These are phyloP conservation scores for Agriopis leucophaearia DNA, from an alignment of 2,888 invertebrate genomes.

Conservation along the genomic window DNA sequence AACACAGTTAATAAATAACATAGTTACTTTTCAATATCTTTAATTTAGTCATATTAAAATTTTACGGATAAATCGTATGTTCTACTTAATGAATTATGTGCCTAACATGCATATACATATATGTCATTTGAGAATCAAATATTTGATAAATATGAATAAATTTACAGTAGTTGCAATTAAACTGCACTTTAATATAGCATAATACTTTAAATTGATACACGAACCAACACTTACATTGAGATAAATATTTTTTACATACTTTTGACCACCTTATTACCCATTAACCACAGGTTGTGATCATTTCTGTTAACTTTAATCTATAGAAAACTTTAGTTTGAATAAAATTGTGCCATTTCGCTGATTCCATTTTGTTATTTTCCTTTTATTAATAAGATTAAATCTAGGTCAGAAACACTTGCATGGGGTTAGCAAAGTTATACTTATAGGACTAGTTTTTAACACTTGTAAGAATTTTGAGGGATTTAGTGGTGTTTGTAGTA, in stretches of 20 bases:
- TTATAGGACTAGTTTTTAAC: conserved; percentile 34
- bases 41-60: too few species aligned
- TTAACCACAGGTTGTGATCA: conserved; percentile 78
- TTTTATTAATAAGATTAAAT: not conserved
- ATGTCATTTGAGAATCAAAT: too few species aligned
- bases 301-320: conserved; percentile 56
- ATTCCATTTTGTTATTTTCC: conserved; percentile 48
- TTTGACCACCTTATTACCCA: conserved; percentile 55
- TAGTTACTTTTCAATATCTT: too few species aligned
- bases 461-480: not conserved
- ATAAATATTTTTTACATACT: conserved; percentile 45
- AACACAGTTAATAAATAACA: too few species aligned
- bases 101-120: too few species aligned
- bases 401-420: not conserved
- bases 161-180: not conserved
- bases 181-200: not conserved
- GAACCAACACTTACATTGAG: conserved; percentile 60
- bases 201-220: not conserved
- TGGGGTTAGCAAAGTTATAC: conserved; percentile 28
- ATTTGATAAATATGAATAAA: not conserved
- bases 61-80: too few species aligned
- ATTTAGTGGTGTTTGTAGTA: conserved; percentile 56
- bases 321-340: conserved; percentile 63
- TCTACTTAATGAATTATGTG: too few species aligned
- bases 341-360: conserved; percentile 79